These are phyloP conservation scores for Drosophila putrida DNA, from an alignment of 2,888 invertebrate species.

Conservation along the genomic window DNA sequence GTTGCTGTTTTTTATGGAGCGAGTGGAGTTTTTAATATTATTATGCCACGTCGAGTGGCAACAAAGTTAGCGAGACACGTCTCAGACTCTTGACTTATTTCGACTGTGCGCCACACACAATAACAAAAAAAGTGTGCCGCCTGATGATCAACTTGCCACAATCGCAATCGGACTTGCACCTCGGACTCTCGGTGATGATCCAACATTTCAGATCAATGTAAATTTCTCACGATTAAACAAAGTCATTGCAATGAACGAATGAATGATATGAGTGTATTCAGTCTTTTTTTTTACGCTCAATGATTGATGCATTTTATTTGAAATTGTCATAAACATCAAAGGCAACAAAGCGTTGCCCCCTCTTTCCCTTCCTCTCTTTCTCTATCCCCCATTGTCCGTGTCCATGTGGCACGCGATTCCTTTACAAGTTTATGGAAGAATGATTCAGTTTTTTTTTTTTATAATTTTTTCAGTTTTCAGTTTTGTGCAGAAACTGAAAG, in stretches of 20 bases:
- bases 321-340: slow-evolving; percentile 62
- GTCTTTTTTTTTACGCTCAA: slow-evolving; percentile 29
- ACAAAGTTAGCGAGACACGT: slow-evolving; percentile 59
- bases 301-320: slow-evolving; percentile 68
- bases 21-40: slow-evolving; percentile 75
- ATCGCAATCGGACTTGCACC: background rate
- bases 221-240: slow-evolving; percentile 60
- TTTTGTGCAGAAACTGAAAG: slow-evolving; percentile 57
- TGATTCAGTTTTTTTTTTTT: slow-evolving; percentile 55
- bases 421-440: slow-evolving; percentile 40
- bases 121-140: slow-evolving; percentile 53
- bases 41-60: slow-evolving; percentile 74
- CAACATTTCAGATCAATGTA: slow-evolving; percentile 49
- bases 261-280: slow-evolving; percentile 14
- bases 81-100: slow-evolving; percentile 58
- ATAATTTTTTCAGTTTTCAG: background rate
- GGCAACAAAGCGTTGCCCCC: slow-evolving; percentile 45
- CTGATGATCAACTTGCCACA: slow-evolving; percentile 20
- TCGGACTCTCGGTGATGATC: slow-evolving; percentile 33
- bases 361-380: background rate
- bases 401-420: slow-evolving; percentile 56
- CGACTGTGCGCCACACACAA: slow-evolving; percentile 34
- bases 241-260: slow-evolving; percentile 27
- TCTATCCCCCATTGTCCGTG: background rate
- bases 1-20: slow-evolving; percentile 20